Conservation (phyloP, 2,797 vertebrate species). For the Catharus ustulatus region DNA sequence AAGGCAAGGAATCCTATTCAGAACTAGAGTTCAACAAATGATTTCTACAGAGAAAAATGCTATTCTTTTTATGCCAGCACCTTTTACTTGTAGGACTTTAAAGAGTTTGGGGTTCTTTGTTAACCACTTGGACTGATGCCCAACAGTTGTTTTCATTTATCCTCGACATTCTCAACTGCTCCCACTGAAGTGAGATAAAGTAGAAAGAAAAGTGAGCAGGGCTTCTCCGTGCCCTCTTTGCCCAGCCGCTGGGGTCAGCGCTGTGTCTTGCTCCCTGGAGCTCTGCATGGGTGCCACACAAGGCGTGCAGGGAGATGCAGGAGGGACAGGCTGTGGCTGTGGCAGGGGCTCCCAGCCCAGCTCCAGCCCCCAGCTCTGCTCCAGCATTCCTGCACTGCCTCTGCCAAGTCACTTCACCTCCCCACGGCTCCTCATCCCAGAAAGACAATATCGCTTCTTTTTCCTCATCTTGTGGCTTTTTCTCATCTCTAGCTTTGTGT, state of each 20-base stretch:
- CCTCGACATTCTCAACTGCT: conserved; percentile 58
- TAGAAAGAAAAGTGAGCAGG: conserved; percentile 63
- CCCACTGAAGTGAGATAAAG: conserved; percentile 72
- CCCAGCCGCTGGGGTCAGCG: background rate
- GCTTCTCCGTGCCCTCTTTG: background rate
- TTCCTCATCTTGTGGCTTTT: background rate
- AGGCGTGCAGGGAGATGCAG: background rate
- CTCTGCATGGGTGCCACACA: background rate
- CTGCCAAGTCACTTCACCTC: conserved; percentile 10
- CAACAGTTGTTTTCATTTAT: conserved; percentile 75
- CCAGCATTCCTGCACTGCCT: background rate
- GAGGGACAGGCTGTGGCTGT: background rate
- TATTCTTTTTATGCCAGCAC: conserved; percentile 70
- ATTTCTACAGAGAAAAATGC: conserved; percentile 70
- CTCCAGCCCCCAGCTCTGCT: background rate
- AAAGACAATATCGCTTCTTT: background rate
- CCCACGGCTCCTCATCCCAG: background rate
- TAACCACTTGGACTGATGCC: conserved; percentile 66
- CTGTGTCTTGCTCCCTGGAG: background rate
- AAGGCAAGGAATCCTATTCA: background rate
- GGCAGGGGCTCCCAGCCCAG: accelerated
- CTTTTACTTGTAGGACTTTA: conserved; percentile 68
- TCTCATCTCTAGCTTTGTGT: background rate
- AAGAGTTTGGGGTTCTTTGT: conserved; percentile 72
- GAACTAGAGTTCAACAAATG: conserved; percentile 48